Evolutionary conservation across 2,888 invertebrate species (phyloP), one percentile per base, ranked within the genome.

Genomic region (Odontomyia ornata): DNA sequence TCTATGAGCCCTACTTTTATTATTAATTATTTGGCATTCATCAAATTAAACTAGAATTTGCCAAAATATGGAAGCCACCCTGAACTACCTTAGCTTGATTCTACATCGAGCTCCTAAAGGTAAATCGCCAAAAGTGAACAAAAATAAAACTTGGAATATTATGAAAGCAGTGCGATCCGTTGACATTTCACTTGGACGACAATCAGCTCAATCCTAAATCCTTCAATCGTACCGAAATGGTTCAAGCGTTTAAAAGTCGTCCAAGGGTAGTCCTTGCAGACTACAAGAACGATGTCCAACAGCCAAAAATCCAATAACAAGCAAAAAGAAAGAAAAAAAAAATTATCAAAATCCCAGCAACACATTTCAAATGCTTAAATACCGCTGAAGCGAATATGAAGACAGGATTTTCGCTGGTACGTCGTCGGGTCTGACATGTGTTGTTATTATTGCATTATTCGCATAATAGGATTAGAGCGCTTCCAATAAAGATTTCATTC

Each of bases 391-490:
- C 30, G 65, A 69, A 23, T 47, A 65, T 25, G 57, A 57, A 73
- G 57, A 43, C 36, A 57, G 57, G 73, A 73, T 73, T 73, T 73
- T 57, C 23, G 36, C 73, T 73, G 73, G 73, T 73, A 73, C 73
- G 73, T 57, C 60, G 27, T 36, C 23, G 57, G 60, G 36, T 21
- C 60, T 80, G 81, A 84, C 84, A 84, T 84, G 84, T 84, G 84
- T 83, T 83, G 84, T 83, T 84, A 83, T 85, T 84, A 83, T 83
- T 84, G 85, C 84, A 84, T 85, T 85, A 84, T 85, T 83, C 82
- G 81, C 82, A 82, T 84, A 84, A 84, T 84, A 84, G 85, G 84
- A 84, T 84, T 84, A 84, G 83, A 83, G 84, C 82, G 82, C 84
- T 84, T 80, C 83, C 83, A 80, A 83, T 79, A 76, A 77, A 77